Evolutionary conservation across 2,888 invertebrate species (phyloP).

Genomic region (Peribatodes rhomboidaria): DNA sequence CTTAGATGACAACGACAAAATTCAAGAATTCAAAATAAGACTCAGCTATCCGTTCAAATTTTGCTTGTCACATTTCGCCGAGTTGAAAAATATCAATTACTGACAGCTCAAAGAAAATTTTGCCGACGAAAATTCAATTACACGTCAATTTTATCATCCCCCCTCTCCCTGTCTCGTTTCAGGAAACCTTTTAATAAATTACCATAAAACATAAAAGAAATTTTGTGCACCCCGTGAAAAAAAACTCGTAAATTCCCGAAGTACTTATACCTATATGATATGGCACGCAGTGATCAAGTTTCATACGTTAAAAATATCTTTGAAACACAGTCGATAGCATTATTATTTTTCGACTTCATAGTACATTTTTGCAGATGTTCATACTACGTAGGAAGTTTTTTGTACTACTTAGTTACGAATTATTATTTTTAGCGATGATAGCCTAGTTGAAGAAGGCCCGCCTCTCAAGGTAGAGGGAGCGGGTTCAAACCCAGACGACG

Average conservation of each 20-base stretch:
- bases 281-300: conserved; percentile 28
- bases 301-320: not conserved
- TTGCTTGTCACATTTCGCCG: conserved; percentile 31
- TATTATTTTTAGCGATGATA: too few relatives aligned
- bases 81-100: conserved; percentile 43
- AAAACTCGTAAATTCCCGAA: conserved; percentile 56
- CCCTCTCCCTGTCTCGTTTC: conserved; percentile 33
- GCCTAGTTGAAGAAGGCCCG: too few relatives aligned
- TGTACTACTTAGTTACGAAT: too few relatives aligned
- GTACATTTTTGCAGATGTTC: too few relatives aligned
- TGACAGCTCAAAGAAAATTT: conserved; percentile 40
- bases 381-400: too few relatives aligned
- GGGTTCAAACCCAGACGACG: too few relatives aligned
- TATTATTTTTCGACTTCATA: too few relatives aligned
- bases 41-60: conserved; percentile 6
- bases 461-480: too few relatives aligned
- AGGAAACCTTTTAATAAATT: conserved; percentile 71
- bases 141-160: conserved; percentile 45
- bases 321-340: too few relatives aligned
- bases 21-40: conserved; percentile 11
- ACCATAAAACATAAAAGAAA: conserved; percentile 65
- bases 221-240: conserved; percentile 53
- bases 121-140: conserved; percentile 43
- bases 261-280: conserved; percentile 21
- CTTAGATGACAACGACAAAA: conserved; percentile 2